Evolutionary conservation across 2,113 vertebrate genomes (phyloP).

Genomic region (Eublepharis macularius): DNA sequence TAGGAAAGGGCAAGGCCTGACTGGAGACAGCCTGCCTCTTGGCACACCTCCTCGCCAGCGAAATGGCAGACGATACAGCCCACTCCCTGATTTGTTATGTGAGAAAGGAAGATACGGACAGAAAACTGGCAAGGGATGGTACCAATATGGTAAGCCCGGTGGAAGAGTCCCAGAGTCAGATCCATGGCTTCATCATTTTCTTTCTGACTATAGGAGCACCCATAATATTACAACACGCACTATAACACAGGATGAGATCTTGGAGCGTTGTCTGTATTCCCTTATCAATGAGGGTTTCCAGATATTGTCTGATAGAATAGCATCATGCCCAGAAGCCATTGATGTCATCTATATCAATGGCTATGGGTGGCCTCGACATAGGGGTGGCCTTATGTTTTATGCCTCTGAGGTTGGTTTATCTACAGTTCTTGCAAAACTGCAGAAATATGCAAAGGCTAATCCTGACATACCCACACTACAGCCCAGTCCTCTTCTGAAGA

Average conservation of each 20-base stretch:
- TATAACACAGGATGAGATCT: slow-evolving; percentile 83
- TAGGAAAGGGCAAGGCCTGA: slow-evolving; percentile 78
- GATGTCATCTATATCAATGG: slow-evolving; percentile 89
- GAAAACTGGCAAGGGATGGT: slow-evolving; percentile 89
- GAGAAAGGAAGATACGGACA: slow-evolving; percentile 87
- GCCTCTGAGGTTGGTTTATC: slow-evolving; percentile 82
- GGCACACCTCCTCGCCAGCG: slow-evolving; percentile 71
- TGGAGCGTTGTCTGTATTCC: slow-evolving; percentile 85
- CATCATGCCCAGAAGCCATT: slow-evolving; percentile 85
- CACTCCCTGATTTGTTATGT: slow-evolving; percentile 87
- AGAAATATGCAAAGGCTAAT: slow-evolving; percentile 79
- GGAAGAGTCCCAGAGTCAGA: slow-evolving; percentile 78
- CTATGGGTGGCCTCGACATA: slow-evolving; percentile 88
- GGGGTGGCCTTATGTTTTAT: slow-evolving; percentile 92
- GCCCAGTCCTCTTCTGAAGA: slow-evolving; percentile 83
- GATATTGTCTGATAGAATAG: slow-evolving; percentile 87
- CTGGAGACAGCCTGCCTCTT: slow-evolving; percentile 46
- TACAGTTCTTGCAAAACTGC: slow-evolving; percentile 79
- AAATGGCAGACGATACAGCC: slow-evolving; percentile 80
- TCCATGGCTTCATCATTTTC: slow-evolving; percentile 81
- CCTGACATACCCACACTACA: slow-evolving; percentile 81
- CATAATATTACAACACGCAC: slow-evolving; percentile 73
- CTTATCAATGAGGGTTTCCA: slow-evolving; percentile 90
- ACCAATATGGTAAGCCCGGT: slow-evolving; percentile 82
- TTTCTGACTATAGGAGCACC: slow-evolving; percentile 79